Conservation (phyloP, 2,888 invertebrate species). For the Unio delphinus region DNA sequence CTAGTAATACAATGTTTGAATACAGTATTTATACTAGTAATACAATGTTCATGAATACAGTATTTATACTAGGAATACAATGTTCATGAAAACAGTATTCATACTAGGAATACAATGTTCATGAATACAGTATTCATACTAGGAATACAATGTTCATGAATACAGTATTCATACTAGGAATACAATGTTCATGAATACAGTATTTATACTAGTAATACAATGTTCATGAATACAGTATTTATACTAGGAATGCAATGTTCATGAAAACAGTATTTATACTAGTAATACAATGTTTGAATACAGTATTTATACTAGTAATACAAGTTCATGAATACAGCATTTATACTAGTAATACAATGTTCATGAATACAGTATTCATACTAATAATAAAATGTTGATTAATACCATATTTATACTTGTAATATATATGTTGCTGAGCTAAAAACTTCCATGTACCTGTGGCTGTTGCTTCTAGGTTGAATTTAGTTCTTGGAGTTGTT, state of each 20-base stretch:
- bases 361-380: background rate
- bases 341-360: background rate
- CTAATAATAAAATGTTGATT: background rate
- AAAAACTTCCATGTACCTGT: constrained; percentile 36
- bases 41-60: background rate
- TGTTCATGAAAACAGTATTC: background rate
- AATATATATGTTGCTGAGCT: background rate
- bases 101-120: background rate
- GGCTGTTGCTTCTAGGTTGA: constrained; percentile 55
- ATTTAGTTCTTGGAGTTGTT: constrained; percentile 38
- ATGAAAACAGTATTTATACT: no score
- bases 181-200: background rate
- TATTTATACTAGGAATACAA: no score
- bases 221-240: background rate
- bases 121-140: no score
- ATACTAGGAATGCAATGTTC: background rate
- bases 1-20: background rate
- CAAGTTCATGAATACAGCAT: background rate
- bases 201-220: no score
- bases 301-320: background rate
- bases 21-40: background rate
- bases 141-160: no score
- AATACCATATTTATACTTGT: background rate
- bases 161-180: background rate
- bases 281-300: no score